Evolutionary conservation across 2,113 vertebrate species (phyloP).

Genomic region (Brienomyrus longianalis): DNA sequence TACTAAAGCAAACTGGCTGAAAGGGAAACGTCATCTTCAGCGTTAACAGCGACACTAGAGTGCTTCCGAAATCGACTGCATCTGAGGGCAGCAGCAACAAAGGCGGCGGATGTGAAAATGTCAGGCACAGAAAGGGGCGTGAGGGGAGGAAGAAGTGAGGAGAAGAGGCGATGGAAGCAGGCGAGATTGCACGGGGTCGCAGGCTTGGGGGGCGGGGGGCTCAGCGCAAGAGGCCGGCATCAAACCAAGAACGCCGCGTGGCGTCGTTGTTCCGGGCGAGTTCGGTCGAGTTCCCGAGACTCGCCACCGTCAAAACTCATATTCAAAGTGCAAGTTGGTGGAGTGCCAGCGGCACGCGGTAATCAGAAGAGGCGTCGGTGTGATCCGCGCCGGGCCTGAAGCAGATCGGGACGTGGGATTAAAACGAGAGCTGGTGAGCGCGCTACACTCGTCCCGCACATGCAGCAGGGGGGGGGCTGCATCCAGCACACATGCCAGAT

Average conservation of each 20-base stretch:
- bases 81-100: not conserved
- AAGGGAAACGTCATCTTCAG: not conserved
- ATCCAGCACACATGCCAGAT: not conserved
- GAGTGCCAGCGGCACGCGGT: not conserved
- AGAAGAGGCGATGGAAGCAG: not conserved
- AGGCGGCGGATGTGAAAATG: not conserved
- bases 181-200: not conserved
- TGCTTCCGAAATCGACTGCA: not conserved
- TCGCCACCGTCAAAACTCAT: not conserved
- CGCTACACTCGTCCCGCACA: not conserved
- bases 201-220: not conserved
- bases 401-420: not conserved
- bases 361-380: slow-evolving; percentile 11
- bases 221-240: not conserved
- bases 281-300: not conserved
- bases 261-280: slow-evolving; percentile 12
- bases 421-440: not conserved
- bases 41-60: not conserved
- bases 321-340: slow-evolving; percentile 15
- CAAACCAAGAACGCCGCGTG: not conserved
- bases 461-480: not conserved
- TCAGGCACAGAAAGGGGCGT: not conserved
- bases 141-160: not conserved
- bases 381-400: slow-evolving; percentile 6
- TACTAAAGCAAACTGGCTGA: not conserved